Conservation (phyloP, 2,113 vertebrate genomes). For the Tragelaphus scriptus region DNA sequence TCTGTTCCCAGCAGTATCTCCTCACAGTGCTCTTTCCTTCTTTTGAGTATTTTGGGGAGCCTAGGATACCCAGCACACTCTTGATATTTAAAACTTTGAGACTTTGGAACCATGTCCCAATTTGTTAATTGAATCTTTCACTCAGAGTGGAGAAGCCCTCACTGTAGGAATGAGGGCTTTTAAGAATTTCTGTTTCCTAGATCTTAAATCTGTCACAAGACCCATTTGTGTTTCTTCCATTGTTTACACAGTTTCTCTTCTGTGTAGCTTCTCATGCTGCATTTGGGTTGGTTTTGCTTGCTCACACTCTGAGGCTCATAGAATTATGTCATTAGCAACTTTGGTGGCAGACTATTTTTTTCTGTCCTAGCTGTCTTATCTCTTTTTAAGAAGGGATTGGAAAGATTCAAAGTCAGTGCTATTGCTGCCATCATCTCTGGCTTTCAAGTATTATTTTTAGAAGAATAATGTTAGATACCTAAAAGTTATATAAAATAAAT, state of each 20-base stretch:
- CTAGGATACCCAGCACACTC: not conserved
- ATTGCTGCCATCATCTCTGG: not conserved
- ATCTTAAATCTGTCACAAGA: not conserved
- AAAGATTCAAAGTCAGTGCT: not conserved
- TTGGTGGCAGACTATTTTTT: not conserved
- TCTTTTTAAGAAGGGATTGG: not conserved
- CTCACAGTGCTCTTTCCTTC: not conserved
- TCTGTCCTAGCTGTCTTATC: not conserved
- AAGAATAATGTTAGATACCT: not conserved
- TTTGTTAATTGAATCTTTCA: not conserved
- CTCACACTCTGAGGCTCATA: not conserved
- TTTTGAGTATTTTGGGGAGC: not conserved
- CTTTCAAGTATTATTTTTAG: not conserved
- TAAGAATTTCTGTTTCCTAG: not conserved
- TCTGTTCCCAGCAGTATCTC: not conserved
- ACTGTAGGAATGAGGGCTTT: not conserved
- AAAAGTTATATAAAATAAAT: not conserved
- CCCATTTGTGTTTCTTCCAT: not conserved
- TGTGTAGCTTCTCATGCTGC: not conserved
- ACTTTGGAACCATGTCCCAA: not conserved
- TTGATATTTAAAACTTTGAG: not conserved
- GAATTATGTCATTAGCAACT: not conserved
- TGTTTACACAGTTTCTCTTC: not conserved
- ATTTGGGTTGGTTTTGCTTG: not conserved
- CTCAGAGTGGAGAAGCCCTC: not conserved